Base-by-base conservation (phyloP, 37 sponge, comb jelly and placozoan species). In the Ephydatia muelleri region DNA sequence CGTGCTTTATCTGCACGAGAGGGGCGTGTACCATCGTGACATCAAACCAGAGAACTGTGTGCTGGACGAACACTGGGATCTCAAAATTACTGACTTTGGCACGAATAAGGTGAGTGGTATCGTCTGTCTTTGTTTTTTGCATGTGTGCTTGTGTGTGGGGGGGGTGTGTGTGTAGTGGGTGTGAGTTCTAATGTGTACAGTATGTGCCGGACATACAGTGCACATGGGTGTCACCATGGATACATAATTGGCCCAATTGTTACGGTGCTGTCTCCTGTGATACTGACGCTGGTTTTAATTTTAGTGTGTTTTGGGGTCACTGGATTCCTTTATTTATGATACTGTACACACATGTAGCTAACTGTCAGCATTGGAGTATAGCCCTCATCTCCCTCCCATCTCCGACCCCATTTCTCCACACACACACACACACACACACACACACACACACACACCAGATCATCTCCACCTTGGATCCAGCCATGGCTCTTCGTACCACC, bases 41-140 rank as follows among this genome's bases (percentile, higher is more conserved):
- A 93, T 93, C 76, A 93, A 93, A 68, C 94, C 94, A 21, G 94
- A 93, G 82, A 93, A 93, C 77, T 93, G 90, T 81, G 88, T 93
- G 16, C 73, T 93, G 38, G 94, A 93, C 43, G 75, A 72, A 5
- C 74, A 93, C 84, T 89, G 79, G 73, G 87, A 93, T 82, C 80
- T 93, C 19, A 93, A 93, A 40, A 82, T 93, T 13, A 93, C 94
- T 0, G 94, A 93, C 68, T 93, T 93, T 84, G 94, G 94, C 39
- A 93, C 94, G 57, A 93, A 93, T 76, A 93, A 93, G 81, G 94
- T 93, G 39, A 43, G 33, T 29, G 65, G 64, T 23, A 12, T 25
- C 4, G 47, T 43, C 4, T 43, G 4, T 43, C 47, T 43, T 43
- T 43, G 6, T 43, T 43, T 43, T 43, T 43, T 43, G 47, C 8